Conservation (phyloP, 2,888 invertebrate species). For the Rosalia funebris region DNA sequence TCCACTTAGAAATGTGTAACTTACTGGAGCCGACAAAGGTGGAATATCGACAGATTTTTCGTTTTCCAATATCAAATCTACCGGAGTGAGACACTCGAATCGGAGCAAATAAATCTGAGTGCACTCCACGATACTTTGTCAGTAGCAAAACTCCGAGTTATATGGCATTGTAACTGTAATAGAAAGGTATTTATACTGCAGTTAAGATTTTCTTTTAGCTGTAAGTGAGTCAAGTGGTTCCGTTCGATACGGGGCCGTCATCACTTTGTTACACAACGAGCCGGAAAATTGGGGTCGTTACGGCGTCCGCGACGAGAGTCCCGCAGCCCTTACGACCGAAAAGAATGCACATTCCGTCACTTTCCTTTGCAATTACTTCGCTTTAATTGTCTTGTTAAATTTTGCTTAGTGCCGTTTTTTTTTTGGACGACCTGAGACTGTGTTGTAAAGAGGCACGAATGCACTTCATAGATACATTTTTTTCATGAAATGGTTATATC, state of each 20-base stretch:
- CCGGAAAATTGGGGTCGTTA: conserved; percentile 56
- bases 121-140: too few relatives aligned
- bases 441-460: too few relatives aligned
- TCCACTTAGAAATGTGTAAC: too few relatives aligned
- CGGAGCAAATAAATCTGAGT: too few relatives aligned
- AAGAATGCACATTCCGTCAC: conserved; percentile 23
- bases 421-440: too few relatives aligned
- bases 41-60: too few relatives aligned
- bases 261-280: conserved; percentile 60
- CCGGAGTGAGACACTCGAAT: too few relatives aligned
- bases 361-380: conserved; percentile 20
- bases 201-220: conserved; percentile 19
- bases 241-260: conserved; percentile 30
- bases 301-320: too few relatives aligned
- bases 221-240: conserved; percentile 21
- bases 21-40: too few relatives aligned
- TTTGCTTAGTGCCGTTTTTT: conserved; percentile 7
- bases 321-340: conserved; percentile 12
- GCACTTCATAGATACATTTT: too few relatives aligned
- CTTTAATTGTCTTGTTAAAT: conserved; percentile 17
- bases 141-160: conserved; percentile 12
- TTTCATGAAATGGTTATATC: too few relatives aligned
- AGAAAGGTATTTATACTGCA: conserved; percentile 22
- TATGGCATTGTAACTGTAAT: conserved; percentile 3
- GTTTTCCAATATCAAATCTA: too few relatives aligned